phyloP scores from a whole-genome alignment of 2,797 vertebrate genomes.

The Meriones psammophilus region DNA sequence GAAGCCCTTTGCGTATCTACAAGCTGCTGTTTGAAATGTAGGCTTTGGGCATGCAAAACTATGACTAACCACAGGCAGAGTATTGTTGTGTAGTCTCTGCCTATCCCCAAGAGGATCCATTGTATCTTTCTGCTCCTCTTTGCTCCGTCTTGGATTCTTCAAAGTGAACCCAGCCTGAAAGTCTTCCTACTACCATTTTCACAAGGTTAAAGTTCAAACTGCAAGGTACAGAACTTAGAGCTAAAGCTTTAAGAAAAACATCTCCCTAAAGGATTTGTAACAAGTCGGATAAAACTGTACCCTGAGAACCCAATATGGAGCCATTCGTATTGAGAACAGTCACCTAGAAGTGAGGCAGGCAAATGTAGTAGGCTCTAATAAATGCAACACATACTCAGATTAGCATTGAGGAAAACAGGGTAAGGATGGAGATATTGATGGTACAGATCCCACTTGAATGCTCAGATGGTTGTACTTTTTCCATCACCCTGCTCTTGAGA shows the following conservation, averaged over 20 bases:
- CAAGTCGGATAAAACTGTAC: not conserved
- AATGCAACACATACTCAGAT: not conserved
- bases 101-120: not conserved
- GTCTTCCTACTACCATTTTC: conserved; percentile 12
- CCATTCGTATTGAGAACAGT: not conserved
- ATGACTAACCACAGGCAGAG: not conserved
- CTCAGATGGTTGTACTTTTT: not conserved
- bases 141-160: not conserved
- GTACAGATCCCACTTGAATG: not conserved
- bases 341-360: not conserved
- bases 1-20: not conserved
- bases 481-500: rapidly evolving
- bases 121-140: not conserved
- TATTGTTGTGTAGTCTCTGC: not conserved
- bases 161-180: not conserved
- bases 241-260: not conserved
- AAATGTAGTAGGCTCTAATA: not conserved
- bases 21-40: not conserved
- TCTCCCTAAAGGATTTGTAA: not conserved
- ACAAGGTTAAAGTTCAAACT: not conserved
- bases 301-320: not conserved
- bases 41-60: not conserved
- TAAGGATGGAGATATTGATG: not conserved
- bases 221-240: not conserved
- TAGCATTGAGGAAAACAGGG: not conserved